Evolutionary conservation across 2,888 invertebrate genomes (phyloP).

Genomic region (Eupithecia insigniata): DNA sequence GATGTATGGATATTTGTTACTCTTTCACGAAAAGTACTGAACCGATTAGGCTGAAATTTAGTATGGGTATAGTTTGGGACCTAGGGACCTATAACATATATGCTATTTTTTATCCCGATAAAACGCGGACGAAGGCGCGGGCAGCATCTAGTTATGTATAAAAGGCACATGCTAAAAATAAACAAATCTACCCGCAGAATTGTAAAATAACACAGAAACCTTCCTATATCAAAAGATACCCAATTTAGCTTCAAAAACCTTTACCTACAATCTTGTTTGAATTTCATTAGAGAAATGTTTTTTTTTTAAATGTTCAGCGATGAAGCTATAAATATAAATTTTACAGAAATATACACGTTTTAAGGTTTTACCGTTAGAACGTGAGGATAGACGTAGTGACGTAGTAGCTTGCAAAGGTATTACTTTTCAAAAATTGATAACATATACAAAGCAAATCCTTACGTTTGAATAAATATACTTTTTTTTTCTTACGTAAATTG

Average conservation of each 20-base stretch:
- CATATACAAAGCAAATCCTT: too few relatives aligned
- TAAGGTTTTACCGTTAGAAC: constrained; percentile 15
- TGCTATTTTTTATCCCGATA: too few relatives aligned
- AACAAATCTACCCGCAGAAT: neutral
- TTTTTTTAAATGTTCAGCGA: constrained; percentile 17
- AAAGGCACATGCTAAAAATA: neutral
- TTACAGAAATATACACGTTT: constrained; percentile 15
- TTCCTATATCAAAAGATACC: constrained; percentile 9
- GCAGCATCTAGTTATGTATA: too few relatives aligned
- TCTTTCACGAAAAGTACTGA: too few relatives aligned
- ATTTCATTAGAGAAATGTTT: constrained; percentile 17
- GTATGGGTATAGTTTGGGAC: too few relatives aligned
- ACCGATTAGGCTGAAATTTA: too few relatives aligned
- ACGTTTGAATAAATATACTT: too few relatives aligned
- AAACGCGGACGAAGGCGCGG: too few relatives aligned
- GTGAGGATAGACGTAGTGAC: neutral
- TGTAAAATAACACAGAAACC: constrained; percentile 1
- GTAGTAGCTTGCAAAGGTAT: neutral
- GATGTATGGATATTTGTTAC: too few relatives aligned
- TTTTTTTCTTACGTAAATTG: too few relatives aligned
- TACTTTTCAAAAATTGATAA: too few relatives aligned
- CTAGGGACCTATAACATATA: too few relatives aligned
- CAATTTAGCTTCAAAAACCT: constrained; percentile 16
- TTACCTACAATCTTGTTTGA: constrained; percentile 2
- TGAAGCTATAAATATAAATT: constrained; percentile 17